These are phyloP conservation scores for Microplitis deprimator DNA, from an alignment of 2,888 invertebrate species.

Conservation along the genomic window DNA sequence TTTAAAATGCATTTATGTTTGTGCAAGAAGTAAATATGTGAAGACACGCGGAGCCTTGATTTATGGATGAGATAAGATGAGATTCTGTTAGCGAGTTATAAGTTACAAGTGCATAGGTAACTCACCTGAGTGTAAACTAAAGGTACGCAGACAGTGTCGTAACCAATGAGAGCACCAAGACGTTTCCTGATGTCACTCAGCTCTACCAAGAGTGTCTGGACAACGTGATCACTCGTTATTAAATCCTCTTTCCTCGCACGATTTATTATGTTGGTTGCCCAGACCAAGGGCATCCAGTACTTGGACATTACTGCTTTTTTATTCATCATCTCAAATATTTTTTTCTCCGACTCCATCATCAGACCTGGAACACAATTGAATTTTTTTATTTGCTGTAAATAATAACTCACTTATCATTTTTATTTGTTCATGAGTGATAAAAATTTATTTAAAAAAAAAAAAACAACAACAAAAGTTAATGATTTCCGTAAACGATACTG, in stretches of 20 bases:
- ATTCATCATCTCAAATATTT: constrained; percentile 92
- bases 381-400: background rate
- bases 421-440: background rate
- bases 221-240: constrained; percentile 91
- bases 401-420: background rate
- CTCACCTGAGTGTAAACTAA: constrained; percentile 92
- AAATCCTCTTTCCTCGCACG: constrained; percentile 87
- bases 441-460: background rate
- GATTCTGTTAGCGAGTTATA: constrained; percentile 8
- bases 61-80: background rate
- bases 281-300: constrained; percentile 95
- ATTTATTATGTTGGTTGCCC: constrained; percentile 94
- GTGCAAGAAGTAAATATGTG: background rate
- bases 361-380: constrained; percentile 76
- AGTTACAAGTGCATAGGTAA: constrained; percentile 25
- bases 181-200: constrained; percentile 89
- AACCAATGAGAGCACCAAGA: constrained; percentile 88
- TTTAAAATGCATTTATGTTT: background rate
- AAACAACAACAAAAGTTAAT: constrained; percentile 22
- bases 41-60: constrained; percentile 6
- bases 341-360: constrained; percentile 92
- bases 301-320: constrained; percentile 91
- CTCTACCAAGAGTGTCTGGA: constrained; percentile 90
- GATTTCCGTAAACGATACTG: constrained; percentile 27
- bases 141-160: constrained; percentile 93